Evolutionary conservation across 1,140 invertebrate genomes (phyloP), one percentile per base, ranked within the genome.

Genomic region (Akabosia matsudoensis): DNA sequence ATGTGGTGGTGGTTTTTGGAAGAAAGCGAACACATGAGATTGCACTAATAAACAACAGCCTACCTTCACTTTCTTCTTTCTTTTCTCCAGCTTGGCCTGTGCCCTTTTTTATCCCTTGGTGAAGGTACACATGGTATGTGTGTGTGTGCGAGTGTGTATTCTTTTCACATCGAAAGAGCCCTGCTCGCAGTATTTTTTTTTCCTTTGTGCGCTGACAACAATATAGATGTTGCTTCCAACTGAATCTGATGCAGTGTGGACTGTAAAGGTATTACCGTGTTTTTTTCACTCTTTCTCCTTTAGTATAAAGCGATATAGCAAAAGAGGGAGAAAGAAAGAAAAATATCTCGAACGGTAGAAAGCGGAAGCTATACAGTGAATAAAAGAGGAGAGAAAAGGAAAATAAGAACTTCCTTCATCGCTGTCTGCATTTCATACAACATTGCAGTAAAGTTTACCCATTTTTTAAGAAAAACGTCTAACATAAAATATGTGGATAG

Each of bases 41-140:
- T 61, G 54, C n/a, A 61, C 54, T 61, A 61, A 61, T 61, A 61
- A 61, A 61, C 24, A 61, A 22, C 37, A 45, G 18, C 37, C 24
- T 61, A 61, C 54, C n/a, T 61, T 24, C 54, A 61, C 54, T 61
- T 61, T 61, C 54, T 61, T 61, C 24, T 22, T 45, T 45, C 37
- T n/a, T n/a, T 51, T 51, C 45, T 51, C n/a, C n/a, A 13, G 24
- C 54, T 61, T 61, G 54, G 13, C 54, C 54, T 61, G 54, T 61
- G 54, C 54, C 54, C 54, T 61, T 61, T 61, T 45, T 51, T 61
- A 13, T 61, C 54, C 54, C 54, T 24, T 61, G 54, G 24, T 61
- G 54, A 61, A 61, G 13, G 18, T 45, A 45, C 37, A 10, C 37
- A n/a, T n/a, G n/a, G n/a, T n/a, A n/a, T 45, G 37, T 45, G 37